A percentile compares a stretch with the other conserved stretches of the same genome.
These are phyloP conservation scores for Gymnocypris eckloni DNA, from an alignment of 2,797 vertebrate species.

Conservation along the genomic window DNA sequence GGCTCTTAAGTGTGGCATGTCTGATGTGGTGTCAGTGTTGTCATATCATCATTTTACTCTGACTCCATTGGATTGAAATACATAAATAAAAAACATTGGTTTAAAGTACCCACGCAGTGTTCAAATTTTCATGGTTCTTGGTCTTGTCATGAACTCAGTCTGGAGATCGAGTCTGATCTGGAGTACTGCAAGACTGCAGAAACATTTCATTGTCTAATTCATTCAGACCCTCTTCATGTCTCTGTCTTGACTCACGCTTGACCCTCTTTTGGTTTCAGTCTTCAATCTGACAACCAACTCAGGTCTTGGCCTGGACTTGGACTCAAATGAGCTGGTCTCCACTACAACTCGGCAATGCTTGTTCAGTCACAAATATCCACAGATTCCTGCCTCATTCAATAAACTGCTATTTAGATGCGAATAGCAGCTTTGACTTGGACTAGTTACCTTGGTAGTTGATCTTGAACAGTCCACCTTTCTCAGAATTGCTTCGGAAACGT, in stretches of 20 bases:
- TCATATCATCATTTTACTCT: not conserved
- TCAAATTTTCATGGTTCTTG: not conserved
- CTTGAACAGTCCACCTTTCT: constrained; percentile 91
- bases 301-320: not conserved
- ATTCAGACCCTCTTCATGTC: not conserved
- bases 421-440: not conserved
- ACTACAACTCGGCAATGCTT: not conserved
- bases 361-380: not conserved
- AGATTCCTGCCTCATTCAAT: not conserved
- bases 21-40: not conserved
- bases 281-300: not conserved
- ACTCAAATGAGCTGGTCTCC: not conserved
- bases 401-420: constrained; percentile 9
- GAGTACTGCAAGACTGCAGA: not conserved
- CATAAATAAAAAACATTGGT: no score
- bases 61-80: not conserved
- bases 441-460: constrained; percentile 87
- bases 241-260: not conserved
- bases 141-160: not conserved
- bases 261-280: not conserved
- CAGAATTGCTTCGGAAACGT: constrained; percentile 89
- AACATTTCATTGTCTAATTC: not conserved
- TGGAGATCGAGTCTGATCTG: not conserved
- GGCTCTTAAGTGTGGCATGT: not conserved
- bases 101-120: not conserved